Evolutionary conservation across 1,140 invertebrate species (phyloP), one percentile per base, ranked within the genome.

Genomic region (Formica selysi): DNA sequence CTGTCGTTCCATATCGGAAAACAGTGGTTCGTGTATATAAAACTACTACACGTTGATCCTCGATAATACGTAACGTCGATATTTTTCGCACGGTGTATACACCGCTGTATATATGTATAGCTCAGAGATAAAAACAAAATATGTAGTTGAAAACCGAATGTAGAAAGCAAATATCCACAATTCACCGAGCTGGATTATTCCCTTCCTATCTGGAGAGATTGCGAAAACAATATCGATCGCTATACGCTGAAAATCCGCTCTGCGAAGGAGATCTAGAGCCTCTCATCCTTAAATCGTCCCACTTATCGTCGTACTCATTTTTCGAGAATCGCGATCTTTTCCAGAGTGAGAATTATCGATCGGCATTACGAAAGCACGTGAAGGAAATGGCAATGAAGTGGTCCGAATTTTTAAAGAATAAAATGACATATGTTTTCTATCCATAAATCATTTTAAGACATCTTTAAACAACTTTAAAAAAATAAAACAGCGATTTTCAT

Each of bases 61-160:
- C 19, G 68, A 74, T 83, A 83, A 83, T 83, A 83, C 41, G 54
- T 68, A 61, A 73, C 61, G 54, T 74, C 68, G 79, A 83, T 83
- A 83, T 74, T 83, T 83, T 83, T 83, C 73, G 79, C n/a, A 32
- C 38, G 26, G 1, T 51, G 16, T 51, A 36, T 44, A 26, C 1
- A n/a, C 29, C n/a, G 16, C 7, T 26, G 8, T 29, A 54, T 29
- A 44, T 6, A 48, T 62, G 41, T 44, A 68, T 54, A 80, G 29
- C 65, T 57, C 6, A 8, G 54, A 13, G 41, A 83, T 83, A 83
- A 74, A 74, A 83, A 61, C 79, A 74, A 74, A 83, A 83, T 83
- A 38, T 22, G 68, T 22, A 83, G 79, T 83, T 80, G 44, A 70
- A 80, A 83, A 74, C 79, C 68, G 67, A 80, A 83, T 74, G 54